These are phyloP conservation scores for Papilio elwesi DNA, from an alignment of 2,888 invertebrate genomes.

Conservation along the genomic window DNA sequence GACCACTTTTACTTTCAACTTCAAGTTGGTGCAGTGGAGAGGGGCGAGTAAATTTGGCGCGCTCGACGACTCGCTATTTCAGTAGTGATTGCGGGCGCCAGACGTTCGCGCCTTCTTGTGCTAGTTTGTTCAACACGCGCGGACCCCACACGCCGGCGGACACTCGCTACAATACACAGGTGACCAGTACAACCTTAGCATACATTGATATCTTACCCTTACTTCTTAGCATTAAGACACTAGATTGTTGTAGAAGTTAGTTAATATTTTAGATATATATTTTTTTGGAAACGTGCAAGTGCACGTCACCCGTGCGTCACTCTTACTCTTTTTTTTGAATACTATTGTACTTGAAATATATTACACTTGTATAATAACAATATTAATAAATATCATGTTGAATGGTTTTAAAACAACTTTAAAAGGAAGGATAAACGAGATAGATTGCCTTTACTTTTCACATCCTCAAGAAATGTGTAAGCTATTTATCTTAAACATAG, in stretches of 20 bases:
- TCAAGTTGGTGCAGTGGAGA: conserved; percentile 57
- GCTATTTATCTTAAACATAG: not conserved
- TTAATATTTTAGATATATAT: not conserved
- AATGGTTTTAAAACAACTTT: not conserved
- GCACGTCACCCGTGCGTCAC: too few relatives aligned
- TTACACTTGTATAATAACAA: too few relatives aligned
- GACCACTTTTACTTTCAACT: conserved; percentile 75
- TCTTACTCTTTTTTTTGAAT: too few relatives aligned
- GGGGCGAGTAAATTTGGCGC: conserved; percentile 48
- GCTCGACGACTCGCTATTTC: conserved; percentile 46
- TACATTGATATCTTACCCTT: not conserved
- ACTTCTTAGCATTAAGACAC: not conserved
- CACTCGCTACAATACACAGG: conserved; percentile 39
- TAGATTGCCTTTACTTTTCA: not conserved
- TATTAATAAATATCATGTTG: not conserved
- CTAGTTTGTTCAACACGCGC: conserved; percentile 53
- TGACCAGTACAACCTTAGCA: conserved; percentile 30
- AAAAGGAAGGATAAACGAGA: conserved; percentile 5
- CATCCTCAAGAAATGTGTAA: not conserved
- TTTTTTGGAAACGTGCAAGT: too few relatives aligned
- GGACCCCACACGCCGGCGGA: conserved; percentile 49
- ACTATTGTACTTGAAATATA: not conserved
- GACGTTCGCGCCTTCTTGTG: conserved; percentile 58
- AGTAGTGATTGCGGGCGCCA: conserved; percentile 59
- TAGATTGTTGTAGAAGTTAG: not conserved